These are phyloP conservation scores for Gasterosteus aculeatus DNA, from an alignment of 2,113 vertebrate genomes.

Conservation along the genomic window DNA sequence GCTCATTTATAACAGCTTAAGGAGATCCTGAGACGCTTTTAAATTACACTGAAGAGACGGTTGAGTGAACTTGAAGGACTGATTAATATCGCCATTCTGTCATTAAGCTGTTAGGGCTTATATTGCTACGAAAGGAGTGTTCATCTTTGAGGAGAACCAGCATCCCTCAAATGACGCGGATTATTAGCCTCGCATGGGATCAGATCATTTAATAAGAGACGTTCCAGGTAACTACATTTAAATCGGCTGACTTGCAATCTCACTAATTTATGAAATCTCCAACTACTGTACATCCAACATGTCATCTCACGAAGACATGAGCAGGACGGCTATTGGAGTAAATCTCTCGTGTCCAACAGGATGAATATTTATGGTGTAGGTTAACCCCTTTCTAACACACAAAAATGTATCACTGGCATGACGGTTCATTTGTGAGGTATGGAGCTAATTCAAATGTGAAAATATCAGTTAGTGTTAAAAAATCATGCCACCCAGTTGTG, in stretches of 20 bases:
- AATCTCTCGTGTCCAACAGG: slow-evolving; percentile 4
- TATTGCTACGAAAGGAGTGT: slow-evolving; percentile 36
- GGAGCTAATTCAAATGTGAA: slow-evolving; percentile 9
- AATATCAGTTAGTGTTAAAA: not conserved
- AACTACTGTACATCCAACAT: slow-evolving; percentile 35
- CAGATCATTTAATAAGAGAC: slow-evolving; percentile 69
- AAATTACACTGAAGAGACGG: slow-evolving; percentile 50
- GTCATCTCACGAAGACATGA: slow-evolving; percentile 24
- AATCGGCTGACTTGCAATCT: slow-evolving; percentile 67
- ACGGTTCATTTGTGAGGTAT: not conserved
- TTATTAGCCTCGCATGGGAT: slow-evolving; percentile 71
- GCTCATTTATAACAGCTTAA: slow-evolving; percentile 43
- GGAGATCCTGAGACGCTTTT: slow-evolving; percentile 25
- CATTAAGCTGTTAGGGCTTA: slow-evolving; percentile 52
- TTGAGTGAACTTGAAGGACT: slow-evolving; percentile 39
- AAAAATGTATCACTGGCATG: not conserved
- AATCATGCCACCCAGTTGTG: not conserved
- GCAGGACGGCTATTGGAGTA: not conserved
- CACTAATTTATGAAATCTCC: slow-evolving; percentile 52
- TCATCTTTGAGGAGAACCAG: slow-evolving; percentile 36
- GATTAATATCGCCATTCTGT: slow-evolving; percentile 50
- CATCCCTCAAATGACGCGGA: slow-evolving; percentile 49
- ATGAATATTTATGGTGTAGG: slow-evolving; percentile 7
- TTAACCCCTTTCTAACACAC: not conserved
- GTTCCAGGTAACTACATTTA: slow-evolving; percentile 74